Percentiles rank a stretch among this genome's conserved stretches.
These are phyloP conservation scores for Empis stercorea DNA, from an alignment of 2,888 invertebrate genomes.

Conservation along the genomic window DNA sequence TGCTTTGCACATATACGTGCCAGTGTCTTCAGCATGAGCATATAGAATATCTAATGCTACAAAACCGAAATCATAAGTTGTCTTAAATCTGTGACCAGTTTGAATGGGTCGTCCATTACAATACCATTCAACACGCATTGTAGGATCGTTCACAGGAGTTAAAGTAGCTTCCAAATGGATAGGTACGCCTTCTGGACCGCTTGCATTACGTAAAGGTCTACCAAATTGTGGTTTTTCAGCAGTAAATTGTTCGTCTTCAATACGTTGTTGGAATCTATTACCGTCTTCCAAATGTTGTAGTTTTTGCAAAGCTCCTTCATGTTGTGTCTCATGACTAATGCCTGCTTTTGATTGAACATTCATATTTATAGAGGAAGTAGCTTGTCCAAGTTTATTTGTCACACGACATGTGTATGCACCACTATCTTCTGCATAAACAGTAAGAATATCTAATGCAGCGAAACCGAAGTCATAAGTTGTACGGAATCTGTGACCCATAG, in stretches of 20 bases:
- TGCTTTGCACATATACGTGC: constrained; percentile 93
- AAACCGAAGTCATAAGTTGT: constrained; percentile 96
- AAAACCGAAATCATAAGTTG: constrained; percentile 94
- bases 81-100: constrained; percentile 89
- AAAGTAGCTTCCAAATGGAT: constrained; percentile 90
- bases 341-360: constrained; percentile 71
- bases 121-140: constrained; percentile 98
- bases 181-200: constrained; percentile 72
- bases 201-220: constrained; percentile 73
- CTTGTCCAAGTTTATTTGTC: constrained; percentile 74
- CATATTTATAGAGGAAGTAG: constrained; percentile 65
- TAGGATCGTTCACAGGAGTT: constrained; percentile 94
- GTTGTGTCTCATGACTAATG: constrained; percentile 81
- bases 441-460: constrained; percentile 87
- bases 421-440: constrained; percentile 87
- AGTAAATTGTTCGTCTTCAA: constrained; percentile 59
- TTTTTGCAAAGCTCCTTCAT: constrained; percentile 83
- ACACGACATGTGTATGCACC: constrained; percentile 84
- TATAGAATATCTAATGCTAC: constrained; percentile 93
- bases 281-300: constrained; percentile 85
- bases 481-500: constrained; percentile 80
- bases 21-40: constrained; percentile 93
- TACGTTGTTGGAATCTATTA: constrained; percentile 57
- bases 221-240: constrained; percentile 84
- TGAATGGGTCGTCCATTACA: constrained; percentile 88